These are phyloP conservation scores for Carlito syrichta DNA, from an alignment of 2,113 vertebrate species.

Conservation along the genomic window DNA sequence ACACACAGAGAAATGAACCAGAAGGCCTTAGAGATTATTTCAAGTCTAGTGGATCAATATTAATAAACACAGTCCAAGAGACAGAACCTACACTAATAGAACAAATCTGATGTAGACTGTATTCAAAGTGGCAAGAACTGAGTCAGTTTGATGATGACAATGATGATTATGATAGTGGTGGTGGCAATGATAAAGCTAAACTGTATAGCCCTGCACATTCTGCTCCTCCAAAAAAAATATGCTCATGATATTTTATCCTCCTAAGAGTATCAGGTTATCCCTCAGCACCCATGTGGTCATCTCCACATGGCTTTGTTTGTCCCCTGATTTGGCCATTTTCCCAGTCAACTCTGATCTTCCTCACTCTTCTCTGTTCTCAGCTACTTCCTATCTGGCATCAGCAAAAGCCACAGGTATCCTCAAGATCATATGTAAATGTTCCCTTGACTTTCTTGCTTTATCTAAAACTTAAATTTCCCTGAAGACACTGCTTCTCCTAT, in stretches of 20 bases:
- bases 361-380: not conserved
- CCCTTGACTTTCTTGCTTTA: not conserved
- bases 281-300: not conserved
- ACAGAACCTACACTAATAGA: not conserved
- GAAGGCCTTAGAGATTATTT: not conserved
- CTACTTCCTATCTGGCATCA: not conserved
- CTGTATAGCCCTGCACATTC: not conserved
- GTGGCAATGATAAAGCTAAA: not conserved
- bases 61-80: not conserved
- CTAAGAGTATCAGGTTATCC: not conserved
- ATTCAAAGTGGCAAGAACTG: not conserved
- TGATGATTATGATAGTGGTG: not conserved
- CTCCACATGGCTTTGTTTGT: not conserved
- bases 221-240: not conserved
- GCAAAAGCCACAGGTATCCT: not conserved
- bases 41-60: not conserved
- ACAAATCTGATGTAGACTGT: not conserved
- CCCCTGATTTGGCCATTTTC: not conserved
- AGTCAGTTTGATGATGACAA: not conserved
- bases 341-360: not conserved
- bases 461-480: not conserved
- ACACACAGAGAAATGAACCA: not conserved
- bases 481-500: not conserved
- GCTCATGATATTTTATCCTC: not conserved
- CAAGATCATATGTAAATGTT: not conserved